Conservation (phyloP, 2,797 vertebrate genomes). For the Tauraco hartlaubi region DNA sequence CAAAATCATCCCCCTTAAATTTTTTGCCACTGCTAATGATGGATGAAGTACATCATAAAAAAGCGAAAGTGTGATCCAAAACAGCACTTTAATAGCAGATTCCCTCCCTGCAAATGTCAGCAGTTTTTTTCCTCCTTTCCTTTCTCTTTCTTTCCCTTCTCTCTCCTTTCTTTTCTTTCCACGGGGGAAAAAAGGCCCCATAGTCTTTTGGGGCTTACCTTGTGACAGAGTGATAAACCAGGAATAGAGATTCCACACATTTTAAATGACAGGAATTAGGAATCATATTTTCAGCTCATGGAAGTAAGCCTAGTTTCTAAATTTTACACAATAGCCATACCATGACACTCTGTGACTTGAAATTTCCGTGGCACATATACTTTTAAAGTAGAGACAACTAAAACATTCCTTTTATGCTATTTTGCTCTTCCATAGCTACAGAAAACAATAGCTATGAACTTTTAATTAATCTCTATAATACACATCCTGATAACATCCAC, state of each 20-base stretch:
- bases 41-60: neutral
- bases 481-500: conserved; percentile 20
- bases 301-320: neutral
- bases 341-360: neutral
- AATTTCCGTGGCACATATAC: neutral
- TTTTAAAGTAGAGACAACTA: neutral
- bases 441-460: neutral
- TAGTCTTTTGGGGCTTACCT: neutral
- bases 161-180: neutral
- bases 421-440: conserved; percentile 38
- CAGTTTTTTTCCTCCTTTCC: neutral
- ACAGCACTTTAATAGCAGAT: neutral
- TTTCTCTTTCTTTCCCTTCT: neutral
- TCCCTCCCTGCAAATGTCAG: neutral
- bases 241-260: neutral
- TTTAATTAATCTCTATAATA: conserved; percentile 53
- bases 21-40: neutral
- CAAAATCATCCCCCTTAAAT: neutral
- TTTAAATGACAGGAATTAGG: neutral
- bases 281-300: neutral
- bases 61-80: neutral
- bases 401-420: conserved; percentile 16
- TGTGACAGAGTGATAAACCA: neutral
- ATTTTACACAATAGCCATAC: neutral
- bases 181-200: neutral